A percentile compares a stretch with the other conserved stretches of the same genome.
Evolutionary conservation across 2,797 vertebrate genomes (phyloP).

Genomic region (Gallinago nigripennis): DNA sequence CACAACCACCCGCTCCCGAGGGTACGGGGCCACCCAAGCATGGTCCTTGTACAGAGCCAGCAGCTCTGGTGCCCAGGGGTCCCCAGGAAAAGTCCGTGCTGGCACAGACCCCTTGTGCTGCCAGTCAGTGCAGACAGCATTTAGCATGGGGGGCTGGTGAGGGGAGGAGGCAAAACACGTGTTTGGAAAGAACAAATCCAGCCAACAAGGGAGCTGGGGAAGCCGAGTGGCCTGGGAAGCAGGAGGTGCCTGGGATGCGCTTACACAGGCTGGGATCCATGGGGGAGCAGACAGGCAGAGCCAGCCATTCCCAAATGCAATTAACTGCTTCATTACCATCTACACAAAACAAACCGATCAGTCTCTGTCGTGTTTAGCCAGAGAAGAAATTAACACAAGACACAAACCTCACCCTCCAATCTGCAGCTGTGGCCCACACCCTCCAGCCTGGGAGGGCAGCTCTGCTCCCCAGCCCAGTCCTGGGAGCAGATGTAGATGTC

Average conservation of each 20-base stretch:
- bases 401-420: not conserved
- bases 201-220: not conserved
- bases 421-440: not conserved
- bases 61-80: rapidly evolving
- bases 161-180: not conserved
- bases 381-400: not conserved
- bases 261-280: rapidly evolving
- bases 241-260: not conserved
- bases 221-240: not conserved
- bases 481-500: not conserved
- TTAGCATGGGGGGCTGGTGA: not conserved
- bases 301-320: not conserved
- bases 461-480: not conserved
- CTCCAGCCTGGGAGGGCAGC: rapidly evolving
- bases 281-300: not conserved
- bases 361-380: not conserved
- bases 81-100: rapidly evolving
- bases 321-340: slow-evolving; percentile 47
- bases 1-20: rapidly evolving
- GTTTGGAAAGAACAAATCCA: not conserved
- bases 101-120: not conserved
- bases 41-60: too few relatives aligned
- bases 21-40: not conserved
- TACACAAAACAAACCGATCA: slow-evolving; percentile 17
- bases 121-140: rapidly evolving